phyloP scores from a whole-genome alignment of 2,888 invertebrate genomes.

The Allacma fusca region DNA sequence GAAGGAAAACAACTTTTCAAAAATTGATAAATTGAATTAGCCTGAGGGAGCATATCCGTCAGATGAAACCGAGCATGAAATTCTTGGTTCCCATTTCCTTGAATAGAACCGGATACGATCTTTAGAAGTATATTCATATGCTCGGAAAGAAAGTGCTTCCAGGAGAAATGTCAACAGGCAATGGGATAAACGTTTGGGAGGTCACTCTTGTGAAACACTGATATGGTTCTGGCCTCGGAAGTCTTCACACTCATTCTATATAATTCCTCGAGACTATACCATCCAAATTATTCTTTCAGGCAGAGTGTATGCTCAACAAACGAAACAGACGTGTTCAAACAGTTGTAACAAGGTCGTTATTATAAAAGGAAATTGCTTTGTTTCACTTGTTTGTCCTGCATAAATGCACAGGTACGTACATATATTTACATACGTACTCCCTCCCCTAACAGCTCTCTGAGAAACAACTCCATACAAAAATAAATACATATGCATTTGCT shows the following conservation, averaged over 20 bases:
- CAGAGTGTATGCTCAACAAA: neutral
- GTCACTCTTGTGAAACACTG: neutral
- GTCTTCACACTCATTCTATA: neutral
- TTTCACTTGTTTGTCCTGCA: neutral
- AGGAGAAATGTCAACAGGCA: neutral
- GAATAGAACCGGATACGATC: neutral
- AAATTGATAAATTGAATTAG: no score
- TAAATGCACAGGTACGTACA: no score
- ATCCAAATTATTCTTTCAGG: neutral
- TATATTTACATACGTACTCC: no score
- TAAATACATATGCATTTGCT: no score
- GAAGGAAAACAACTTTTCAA: no score
- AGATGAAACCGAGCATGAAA: no score
- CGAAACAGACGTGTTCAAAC: conserved; percentile 2
- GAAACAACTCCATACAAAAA: no score
- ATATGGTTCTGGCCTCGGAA: neutral
- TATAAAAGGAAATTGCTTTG: conserved; percentile 10
- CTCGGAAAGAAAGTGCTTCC: neutral
- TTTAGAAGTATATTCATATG: neutral
- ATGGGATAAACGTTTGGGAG: neutral
- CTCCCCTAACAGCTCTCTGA: no score
- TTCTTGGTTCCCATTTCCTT: no score
- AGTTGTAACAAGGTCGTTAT: neutral
- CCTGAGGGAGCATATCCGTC: no score
- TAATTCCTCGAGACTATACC: neutral